phyloP scores from a whole-genome alignment of 1,140 invertebrate genomes.

The Brachionus plicatilis region DNA sequence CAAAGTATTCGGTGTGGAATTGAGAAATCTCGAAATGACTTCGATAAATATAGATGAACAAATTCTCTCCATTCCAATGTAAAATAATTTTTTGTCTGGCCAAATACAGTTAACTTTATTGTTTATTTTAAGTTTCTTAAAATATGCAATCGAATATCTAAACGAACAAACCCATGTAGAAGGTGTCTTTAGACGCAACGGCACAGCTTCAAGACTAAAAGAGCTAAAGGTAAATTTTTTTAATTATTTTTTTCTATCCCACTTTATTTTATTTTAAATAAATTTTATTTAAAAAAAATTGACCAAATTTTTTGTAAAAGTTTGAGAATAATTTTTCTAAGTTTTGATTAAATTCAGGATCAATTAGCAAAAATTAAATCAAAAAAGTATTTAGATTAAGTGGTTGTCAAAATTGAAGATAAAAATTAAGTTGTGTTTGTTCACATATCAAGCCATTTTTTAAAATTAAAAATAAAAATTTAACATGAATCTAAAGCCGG shows the following conservation, averaged over 20 bases:
- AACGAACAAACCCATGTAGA: slow-evolving; percentile 5
- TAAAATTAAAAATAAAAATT: too few species aligned
- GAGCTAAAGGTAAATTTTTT: slow-evolving; percentile 11
- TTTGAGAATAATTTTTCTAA: too few species aligned
- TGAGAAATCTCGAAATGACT: neutral
- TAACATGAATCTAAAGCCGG: too few species aligned
- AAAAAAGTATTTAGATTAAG: too few species aligned
- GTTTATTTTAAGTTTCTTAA: neutral
- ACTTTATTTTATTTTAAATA: too few species aligned
- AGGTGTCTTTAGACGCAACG: slow-evolving; percentile 21
- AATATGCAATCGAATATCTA: slow-evolving; percentile 21
- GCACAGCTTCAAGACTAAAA: slow-evolving; percentile 35
- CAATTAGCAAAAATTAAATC: too few species aligned
- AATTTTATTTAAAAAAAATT: too few species aligned
- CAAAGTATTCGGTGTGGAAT: neutral
- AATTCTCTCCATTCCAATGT: neutral
- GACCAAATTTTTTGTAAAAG: too few species aligned
- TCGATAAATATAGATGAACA: slow-evolving; percentile 1
- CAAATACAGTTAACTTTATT: neutral
- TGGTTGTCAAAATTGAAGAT: too few species aligned
- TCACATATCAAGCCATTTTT: too few species aligned
- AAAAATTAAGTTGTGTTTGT: too few species aligned
- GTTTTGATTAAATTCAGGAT: too few species aligned
- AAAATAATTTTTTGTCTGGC: neutral
- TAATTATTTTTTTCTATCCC: neutral